Evolutionary conservation across 2,888 invertebrate genomes (phyloP), one percentile per base, ranked within the genome.

Genomic region (Euplagia quadripunctaria): DNA sequence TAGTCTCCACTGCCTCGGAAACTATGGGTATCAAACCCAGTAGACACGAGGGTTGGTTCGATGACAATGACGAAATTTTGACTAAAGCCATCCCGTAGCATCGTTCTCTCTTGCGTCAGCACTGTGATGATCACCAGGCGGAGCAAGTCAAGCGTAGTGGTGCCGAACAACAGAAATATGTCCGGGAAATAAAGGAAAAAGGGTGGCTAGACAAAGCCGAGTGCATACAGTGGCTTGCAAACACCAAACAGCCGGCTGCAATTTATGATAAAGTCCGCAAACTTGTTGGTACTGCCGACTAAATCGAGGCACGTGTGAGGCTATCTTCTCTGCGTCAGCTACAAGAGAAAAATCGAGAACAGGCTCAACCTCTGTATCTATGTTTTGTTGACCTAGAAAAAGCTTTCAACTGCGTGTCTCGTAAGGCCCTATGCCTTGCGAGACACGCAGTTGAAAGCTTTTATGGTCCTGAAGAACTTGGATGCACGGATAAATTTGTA

Each of bases 381-480:
- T 75, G 73, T 31, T 73, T 74, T 63, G 72, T 72, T 49, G 74
- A 77, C 66, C 64, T 77, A 1, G 64, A 64, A 31, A 64, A 64
- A 31, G 42, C 64, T 11, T 64, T 64, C 42, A 42, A 64, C 42
- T 42, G 64, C 41, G 64, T 41, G 46, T 76, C 77, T 51, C 71
- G 76, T 4, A 75, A 78, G 67, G 79, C 78, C 17, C 72, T 70
- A 5, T 72, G 67, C 69, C n/a, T n/a, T n/a, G n/a, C n/a, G n/a
- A n/a, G n/a, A n/a, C n/a, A n/a, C n/a, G n/a, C n/a, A n/a, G n/a
- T n/a, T n/a, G n/a, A n/a, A n/a, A n/a, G n/a, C n/a, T n/a, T n/a
- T n/a, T n/a, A 14, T 70, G 1, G 67, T 75, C 12, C 20, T 72
- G 17, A 20, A n/a, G 16, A 75, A 72, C 14, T 66, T 0, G 70